phyloP scores from a whole-genome alignment of 2,113 vertebrate species.

The Lanius ludovicianus region DNA sequence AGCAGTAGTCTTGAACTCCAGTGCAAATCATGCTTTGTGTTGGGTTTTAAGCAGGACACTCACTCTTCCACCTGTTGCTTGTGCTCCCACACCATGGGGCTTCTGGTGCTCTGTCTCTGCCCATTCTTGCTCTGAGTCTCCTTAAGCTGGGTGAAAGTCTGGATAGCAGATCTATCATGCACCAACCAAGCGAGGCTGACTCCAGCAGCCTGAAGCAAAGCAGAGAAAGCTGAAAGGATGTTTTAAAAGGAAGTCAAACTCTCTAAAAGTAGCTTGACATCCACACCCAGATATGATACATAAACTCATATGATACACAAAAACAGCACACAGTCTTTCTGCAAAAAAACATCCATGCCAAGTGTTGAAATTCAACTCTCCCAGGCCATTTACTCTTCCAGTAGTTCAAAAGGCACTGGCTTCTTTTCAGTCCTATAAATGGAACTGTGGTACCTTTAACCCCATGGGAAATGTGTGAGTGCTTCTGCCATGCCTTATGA shows the following conservation, averaged over 20 bases:
- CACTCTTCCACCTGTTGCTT: not conserved
- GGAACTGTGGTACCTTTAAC: not conserved
- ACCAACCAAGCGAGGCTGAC: not conserved
- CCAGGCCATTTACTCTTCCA: not conserved
- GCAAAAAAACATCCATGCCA: not conserved
- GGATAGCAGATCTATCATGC: not conserved
- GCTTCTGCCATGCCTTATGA: not conserved
- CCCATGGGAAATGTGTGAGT: not conserved
- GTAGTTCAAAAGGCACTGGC: not conserved
- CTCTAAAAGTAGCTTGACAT: not conserved
- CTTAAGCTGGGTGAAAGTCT: not conserved
- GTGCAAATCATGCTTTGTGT: not conserved
- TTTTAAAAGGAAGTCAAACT: not conserved
- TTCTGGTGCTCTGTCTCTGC: not conserved
- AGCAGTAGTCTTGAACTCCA: not conserved
- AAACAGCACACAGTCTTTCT: not conserved
- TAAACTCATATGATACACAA: not conserved
- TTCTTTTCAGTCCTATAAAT: not conserved
- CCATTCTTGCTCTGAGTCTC: not conserved
- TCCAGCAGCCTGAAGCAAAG: not conserved
- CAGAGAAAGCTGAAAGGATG: not conserved
- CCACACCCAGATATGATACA: not conserved
- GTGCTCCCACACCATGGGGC: accelerated
- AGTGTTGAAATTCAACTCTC: not conserved
- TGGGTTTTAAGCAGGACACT: not conserved